Base-by-base conservation (phyloP, 2,113 vertebrate species). In the Aramus guarauna region DNA sequence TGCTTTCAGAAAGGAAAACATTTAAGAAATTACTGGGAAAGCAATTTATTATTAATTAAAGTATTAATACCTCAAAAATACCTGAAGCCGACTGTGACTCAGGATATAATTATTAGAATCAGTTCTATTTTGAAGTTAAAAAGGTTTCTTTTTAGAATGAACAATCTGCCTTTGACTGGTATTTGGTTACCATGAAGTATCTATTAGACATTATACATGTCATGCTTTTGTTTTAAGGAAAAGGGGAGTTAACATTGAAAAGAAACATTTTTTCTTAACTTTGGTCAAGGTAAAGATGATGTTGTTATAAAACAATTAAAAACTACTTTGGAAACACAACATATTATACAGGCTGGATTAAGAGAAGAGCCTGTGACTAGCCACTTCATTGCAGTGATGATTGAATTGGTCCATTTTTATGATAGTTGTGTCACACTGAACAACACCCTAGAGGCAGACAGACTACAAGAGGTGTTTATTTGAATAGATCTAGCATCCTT, bases 151-250 rank as follows among this genome's bases (percentile, higher is more conserved):
- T 62, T 60, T 4, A 72, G 53, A 71, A 43, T 56, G 30, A 93
- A 72, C 48, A 75, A 71, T 21, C 20, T 30, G 39, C 30, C 52
- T 91, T 82, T 84, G 20, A 36, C 56, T 69, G 11, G 29, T 19
- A 73, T 27, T 48, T 43, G 12, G 43, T 20, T 85, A 77, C 50
- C 53, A 62, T 0, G 1, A 73, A 23, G 37, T 22, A 77, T 10
- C 12, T 52, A 9, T 56, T 18, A 80, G 27, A 60, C 45, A 22
- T 24, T 17, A 9, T 12, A 9, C 1, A 3, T 1, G 1, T 50
- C 41, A 48, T 9, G 26, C 21, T 67, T 89, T 60, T 66, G 26
- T 64, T 81, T 58, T 34, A 90, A 63, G 24, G 32, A 89, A 93
- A 81, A 76, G 15, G 9, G 88, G 14, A 81, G 37, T 32, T 68